Conservation (phyloP, 2,113 vertebrate species). For the Pseudorectes ferrugineus region DNA sequence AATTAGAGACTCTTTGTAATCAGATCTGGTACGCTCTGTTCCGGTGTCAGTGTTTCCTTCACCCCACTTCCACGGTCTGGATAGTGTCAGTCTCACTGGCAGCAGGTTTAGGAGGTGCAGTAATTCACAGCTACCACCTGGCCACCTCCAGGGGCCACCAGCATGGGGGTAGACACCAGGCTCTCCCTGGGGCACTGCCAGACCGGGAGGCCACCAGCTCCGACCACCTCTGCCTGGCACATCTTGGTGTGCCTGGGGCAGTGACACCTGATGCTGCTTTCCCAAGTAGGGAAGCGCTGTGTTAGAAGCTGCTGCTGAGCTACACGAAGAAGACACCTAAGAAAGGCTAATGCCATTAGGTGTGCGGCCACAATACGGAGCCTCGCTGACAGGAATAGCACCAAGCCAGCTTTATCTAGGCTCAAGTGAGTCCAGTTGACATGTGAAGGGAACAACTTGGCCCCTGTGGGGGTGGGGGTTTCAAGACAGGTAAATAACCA, state of each 20-base stretch:
- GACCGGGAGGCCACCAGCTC: not conserved
- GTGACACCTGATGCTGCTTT: not conserved
- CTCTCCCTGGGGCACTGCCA: not conserved
- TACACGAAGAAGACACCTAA: not conserved
- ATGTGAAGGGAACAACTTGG: not conserved
- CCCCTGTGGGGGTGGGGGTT: not conserved
- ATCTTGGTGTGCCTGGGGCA: not conserved
- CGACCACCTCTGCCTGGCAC: not conserved
- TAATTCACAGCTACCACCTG: rapidly evolving
- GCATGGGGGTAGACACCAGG: rapidly evolving
- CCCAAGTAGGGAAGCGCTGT: rapidly evolving
- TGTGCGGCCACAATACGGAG: rapidly evolving
- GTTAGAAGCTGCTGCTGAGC: not conserved
- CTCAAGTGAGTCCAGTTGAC: not conserved
- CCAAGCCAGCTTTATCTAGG: not conserved
- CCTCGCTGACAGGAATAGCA: not conserved
- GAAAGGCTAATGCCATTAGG: not conserved
- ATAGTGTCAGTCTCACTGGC: not conserved
- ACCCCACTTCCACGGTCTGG: rapidly evolving
- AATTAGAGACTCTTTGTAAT: slow-evolving; percentile 46
- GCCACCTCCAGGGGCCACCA: not conserved
- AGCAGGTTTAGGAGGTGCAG: not conserved
- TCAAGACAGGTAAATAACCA: not conserved
- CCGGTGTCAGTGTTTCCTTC: not conserved
- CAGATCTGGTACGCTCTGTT: not conserved